phyloP scores from a whole-genome alignment of 2,797 vertebrate species.

The Falco rusticolus region DNA sequence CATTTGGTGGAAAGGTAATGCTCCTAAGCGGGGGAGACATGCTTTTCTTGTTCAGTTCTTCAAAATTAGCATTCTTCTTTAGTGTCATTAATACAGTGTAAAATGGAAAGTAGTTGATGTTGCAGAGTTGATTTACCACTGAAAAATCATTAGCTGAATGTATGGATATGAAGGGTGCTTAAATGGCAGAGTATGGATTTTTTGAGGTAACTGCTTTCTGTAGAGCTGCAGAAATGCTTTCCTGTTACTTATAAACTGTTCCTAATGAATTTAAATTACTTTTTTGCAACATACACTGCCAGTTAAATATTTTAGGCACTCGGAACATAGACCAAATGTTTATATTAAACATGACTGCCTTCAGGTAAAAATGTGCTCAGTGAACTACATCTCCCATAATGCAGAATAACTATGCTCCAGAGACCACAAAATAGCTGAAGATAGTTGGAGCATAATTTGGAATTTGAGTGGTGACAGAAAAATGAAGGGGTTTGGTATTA shows the following conservation, averaged over 20 bases:
- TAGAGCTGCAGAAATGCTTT: slow-evolving; percentile 44
- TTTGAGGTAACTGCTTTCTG: slow-evolving; percentile 36
- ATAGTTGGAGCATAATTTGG: slow-evolving; percentile 46
- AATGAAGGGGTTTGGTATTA: slow-evolving; percentile 40
- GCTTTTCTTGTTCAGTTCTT: background rate
- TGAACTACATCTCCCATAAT: slow-evolving; percentile 68
- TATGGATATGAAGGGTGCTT: slow-evolving; percentile 1
- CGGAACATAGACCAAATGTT: slow-evolving; percentile 49
- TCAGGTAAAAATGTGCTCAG: slow-evolving; percentile 69
- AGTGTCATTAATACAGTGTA: slow-evolving; percentile 39
- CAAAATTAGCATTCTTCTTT: background rate
- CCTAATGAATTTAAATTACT: slow-evolving; percentile 72
- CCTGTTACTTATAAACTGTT: slow-evolving; percentile 45
- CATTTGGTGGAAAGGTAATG: background rate
- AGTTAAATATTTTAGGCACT: slow-evolving; percentile 62
- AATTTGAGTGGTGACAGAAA: slow-evolving; percentile 56
- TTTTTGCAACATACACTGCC: slow-evolving; percentile 35
- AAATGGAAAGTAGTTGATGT: background rate
- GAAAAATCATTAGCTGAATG: slow-evolving; percentile 56
- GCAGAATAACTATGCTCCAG: slow-evolving; percentile 57
- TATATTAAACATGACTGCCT: slow-evolving; percentile 67
- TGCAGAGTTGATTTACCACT: slow-evolving; percentile 11
- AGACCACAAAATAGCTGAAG: slow-evolving; percentile 44
- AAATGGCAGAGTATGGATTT: slow-evolving; percentile 57
- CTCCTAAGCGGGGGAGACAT: background rate